Evolutionary conservation across 1,140 invertebrate species (phyloP).

Genomic region (Philopotamus ludificatus): DNA sequence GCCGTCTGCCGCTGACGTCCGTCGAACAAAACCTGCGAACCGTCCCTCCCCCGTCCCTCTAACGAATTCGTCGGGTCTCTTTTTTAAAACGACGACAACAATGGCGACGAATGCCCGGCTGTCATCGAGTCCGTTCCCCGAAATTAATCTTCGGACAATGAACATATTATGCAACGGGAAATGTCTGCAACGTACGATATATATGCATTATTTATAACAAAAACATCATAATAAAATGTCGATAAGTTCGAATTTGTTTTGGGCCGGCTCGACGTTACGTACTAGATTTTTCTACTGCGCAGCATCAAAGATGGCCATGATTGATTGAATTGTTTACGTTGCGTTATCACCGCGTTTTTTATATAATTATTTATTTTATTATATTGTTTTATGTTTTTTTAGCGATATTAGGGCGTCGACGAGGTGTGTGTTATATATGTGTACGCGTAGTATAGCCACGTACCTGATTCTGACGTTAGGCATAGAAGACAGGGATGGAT

Average conservation of each 20-base stretch:
- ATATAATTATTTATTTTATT: no score
- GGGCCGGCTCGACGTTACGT: no score
- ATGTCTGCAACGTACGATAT: no score
- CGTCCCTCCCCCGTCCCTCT: constrained; percentile 21
- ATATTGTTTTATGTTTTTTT: no score
- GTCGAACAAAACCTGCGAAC: constrained; percentile 34
- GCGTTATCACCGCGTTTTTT: no score
- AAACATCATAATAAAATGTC: no score
- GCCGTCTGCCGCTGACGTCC: constrained; percentile 36
- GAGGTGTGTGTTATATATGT: neutral
- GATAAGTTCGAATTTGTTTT: no score
- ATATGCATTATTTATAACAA: no score
- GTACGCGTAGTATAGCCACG: constrained; percentile 1
- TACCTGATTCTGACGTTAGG: constrained; percentile 38
- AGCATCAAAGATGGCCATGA: neutral
- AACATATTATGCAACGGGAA: no score
- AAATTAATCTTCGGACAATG: neutral
- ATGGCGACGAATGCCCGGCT: constrained; percentile 30
- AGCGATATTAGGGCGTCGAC: no score
- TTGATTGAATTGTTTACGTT: neutral
- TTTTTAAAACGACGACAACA: constrained; percentile 31
- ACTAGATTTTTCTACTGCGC: neutral
- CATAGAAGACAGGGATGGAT: constrained; percentile 40
- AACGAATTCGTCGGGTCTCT: constrained; percentile 32
- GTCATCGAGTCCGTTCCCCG: neutral